Conservation (phyloP, 1,140 invertebrate species). For the Fopius arisanus region DNA sequence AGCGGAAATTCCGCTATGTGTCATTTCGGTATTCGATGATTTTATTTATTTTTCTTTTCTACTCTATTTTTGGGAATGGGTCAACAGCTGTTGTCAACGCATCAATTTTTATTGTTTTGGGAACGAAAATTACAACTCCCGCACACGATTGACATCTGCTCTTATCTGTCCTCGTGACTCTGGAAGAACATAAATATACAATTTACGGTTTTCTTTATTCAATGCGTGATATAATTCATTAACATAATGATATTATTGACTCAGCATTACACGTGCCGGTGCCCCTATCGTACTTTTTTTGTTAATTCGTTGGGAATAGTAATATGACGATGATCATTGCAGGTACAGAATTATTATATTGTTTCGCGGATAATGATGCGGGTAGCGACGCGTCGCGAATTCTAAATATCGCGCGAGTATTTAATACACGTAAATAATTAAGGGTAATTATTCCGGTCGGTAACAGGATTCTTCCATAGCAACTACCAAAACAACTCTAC, state of each 20-base stretch:
- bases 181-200: background rate
- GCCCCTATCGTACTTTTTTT: background rate
- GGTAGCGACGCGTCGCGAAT: background rate
- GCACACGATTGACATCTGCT: constrained; percentile 4
- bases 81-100: background rate
- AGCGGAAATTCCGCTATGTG: no score
- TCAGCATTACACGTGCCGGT: background rate
- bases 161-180: background rate
- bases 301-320: background rate
- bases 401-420: background rate
- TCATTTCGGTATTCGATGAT: no score
- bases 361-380: background rate
- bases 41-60: no score
- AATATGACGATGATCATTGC: background rate
- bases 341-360: background rate
- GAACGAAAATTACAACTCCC: background rate
- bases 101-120: background rate
- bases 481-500: background rate
- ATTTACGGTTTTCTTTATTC: background rate
- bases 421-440: background rate
- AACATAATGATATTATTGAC: background rate
- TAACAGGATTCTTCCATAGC: background rate
- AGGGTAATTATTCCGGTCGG: background rate
- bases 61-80: background rate
- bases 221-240: background rate